These are phyloP conservation scores for Nematopogon swammerdamellus DNA, from an alignment of 2,888 invertebrate species.

Conservation along the genomic window DNA sequence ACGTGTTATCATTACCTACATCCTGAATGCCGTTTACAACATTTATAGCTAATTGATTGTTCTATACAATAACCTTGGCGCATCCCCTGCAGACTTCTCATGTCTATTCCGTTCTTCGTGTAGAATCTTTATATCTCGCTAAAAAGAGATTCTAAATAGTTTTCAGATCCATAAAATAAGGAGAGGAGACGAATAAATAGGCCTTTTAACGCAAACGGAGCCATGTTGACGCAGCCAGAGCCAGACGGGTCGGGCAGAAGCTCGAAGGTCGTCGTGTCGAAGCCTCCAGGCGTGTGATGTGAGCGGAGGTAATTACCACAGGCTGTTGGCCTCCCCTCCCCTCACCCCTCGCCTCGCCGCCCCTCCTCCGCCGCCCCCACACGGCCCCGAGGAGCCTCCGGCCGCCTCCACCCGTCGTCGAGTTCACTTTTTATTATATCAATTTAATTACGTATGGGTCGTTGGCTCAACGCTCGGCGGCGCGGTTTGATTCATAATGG, in stretches of 20 bases:
- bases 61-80: too few relatives aligned
- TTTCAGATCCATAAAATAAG: too few relatives aligned
- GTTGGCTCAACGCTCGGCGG: background rate
- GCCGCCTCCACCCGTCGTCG: constrained; percentile 44
- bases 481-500: background rate
- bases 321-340: background rate
- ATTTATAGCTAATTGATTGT: too few relatives aligned
- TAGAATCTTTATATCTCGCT: too few relatives aligned
- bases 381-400: constrained; percentile 28
- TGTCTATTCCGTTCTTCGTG: too few relatives aligned
- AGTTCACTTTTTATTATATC: background rate
- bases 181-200: too few relatives aligned
- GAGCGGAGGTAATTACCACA: background rate
- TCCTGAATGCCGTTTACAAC: too few relatives aligned
- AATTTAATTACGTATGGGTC: background rate
- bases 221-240: too few relatives aligned
- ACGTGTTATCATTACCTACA: too few relatives aligned
- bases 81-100: too few relatives aligned
- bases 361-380: constrained; percentile 17
- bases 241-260: background rate
- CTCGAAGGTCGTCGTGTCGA: background rate
- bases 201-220: too few relatives aligned
- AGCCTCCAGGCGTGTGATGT: background rate
- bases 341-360: constrained; percentile 18
- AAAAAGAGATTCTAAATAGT: too few relatives aligned